Conservation (phyloP, 1,140 invertebrate species). For the Leptinotarsa texana region DNA sequence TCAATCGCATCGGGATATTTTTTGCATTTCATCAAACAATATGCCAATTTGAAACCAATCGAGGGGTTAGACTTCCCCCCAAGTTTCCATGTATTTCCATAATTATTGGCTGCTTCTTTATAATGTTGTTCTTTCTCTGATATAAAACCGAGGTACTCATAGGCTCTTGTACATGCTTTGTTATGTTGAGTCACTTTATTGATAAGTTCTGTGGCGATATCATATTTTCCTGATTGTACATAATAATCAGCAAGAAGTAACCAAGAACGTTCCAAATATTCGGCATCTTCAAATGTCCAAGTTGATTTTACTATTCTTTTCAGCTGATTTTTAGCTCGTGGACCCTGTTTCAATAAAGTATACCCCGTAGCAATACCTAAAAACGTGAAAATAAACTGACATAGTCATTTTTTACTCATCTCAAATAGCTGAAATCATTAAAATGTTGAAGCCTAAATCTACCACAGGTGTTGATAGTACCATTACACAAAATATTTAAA, state of each 20-base stretch:
- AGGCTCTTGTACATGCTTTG: conserved; percentile 86
- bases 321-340: conserved; percentile 87
- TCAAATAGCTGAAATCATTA: no score
- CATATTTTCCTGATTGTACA: conserved; percentile 83
- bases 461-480: no score
- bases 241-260: conserved; percentile 90
- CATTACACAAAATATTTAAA: no score
- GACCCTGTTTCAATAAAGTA: conserved; percentile 87
- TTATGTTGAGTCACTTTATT: conserved; percentile 84
- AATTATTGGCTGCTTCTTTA: conserved; percentile 81
- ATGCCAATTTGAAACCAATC: conserved; percentile 90
- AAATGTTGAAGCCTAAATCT: no score
- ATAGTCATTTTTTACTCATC: neutral
- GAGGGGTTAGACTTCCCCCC: conserved; percentile 78
- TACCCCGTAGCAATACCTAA: conserved; percentile 83
- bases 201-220: conserved; percentile 83
- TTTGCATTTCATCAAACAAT: conserved; percentile 90
- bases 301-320: conserved; percentile 84
- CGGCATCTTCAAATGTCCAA: conserved; percentile 94
- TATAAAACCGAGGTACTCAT: conserved; percentile 85
- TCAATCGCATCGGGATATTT: conserved; percentile 85
- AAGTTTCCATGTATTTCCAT: conserved; percentile 84
- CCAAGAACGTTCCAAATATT: conserved; percentile 95
- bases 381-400: neutral
- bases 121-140: conserved; percentile 93